A percentile compares a stretch with the other conserved stretches of the same genome.
phyloP scores from a whole-genome alignment of 2,113 vertebrate genomes.

The Proteles cristata region DNA sequence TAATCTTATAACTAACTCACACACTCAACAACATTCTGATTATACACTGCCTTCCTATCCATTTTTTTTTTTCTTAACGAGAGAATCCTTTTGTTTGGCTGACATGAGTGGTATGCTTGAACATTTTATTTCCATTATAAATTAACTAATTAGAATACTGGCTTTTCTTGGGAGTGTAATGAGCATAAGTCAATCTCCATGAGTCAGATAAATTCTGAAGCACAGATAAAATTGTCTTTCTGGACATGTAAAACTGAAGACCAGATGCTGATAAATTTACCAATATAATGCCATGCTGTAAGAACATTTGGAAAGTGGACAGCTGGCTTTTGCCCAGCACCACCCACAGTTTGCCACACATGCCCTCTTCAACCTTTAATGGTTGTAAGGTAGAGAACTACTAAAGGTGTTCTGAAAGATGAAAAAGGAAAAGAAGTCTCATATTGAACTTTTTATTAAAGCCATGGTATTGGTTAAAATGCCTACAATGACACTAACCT shows the following conservation, averaged over 20 bases:
- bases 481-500: neutral
- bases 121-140: conserved; percentile 59
- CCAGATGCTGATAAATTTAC: conserved; percentile 22
- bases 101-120: conserved; percentile 26
- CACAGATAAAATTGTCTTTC: conserved; percentile 43
- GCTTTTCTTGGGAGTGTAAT: conserved; percentile 51
- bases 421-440: neutral
- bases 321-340: neutral
- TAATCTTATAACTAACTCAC: conserved; percentile 6
- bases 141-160: conserved; percentile 67
- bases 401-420: neutral
- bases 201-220: conserved; percentile 59
- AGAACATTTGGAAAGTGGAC: neutral
- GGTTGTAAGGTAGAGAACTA: neutral
- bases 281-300: neutral
- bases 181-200: conserved; percentile 31
- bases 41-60: neutral
- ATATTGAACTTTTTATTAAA: neutral
- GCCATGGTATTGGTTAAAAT: neutral
- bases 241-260: conserved; percentile 42
- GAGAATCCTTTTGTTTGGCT: conserved; percentile 52
- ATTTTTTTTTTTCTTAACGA: neutral
- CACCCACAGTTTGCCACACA: neutral
- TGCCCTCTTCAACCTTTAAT: neutral
- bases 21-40: neutral